Conservation (phyloP, 53 echinoderm and acorn worm species). For the Paracentrotus lividus region DNA sequence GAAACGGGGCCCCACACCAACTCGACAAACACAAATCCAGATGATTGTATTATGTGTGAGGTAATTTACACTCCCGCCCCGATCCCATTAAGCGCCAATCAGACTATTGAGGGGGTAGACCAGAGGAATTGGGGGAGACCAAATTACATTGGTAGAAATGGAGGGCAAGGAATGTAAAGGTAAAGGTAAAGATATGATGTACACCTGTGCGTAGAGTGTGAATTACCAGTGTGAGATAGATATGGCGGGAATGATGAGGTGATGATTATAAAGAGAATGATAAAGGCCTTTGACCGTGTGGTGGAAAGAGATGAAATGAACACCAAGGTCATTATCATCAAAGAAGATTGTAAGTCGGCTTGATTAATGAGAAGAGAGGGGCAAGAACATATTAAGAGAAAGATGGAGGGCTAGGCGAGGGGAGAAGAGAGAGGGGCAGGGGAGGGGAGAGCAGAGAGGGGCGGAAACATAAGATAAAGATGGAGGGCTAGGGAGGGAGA, state of each 20-base stretch:
- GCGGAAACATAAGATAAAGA: neutral
- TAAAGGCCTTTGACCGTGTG: constrained; percentile 36
- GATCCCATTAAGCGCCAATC: constrained; percentile 41
- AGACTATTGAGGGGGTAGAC: neutral
- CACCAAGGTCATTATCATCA: neutral
- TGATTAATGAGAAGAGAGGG: neutral
- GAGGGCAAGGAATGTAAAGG: neutral
- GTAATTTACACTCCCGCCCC: constrained; percentile 40
- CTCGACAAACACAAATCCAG: neutral
- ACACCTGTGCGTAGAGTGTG: constrained; percentile 51
- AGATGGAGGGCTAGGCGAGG: neutral
- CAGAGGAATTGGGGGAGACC: constrained; percentile 1
- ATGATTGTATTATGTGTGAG: constrained; percentile 44
- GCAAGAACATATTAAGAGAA: neutral
- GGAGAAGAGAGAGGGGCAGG: neutral
- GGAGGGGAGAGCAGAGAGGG: neutral
- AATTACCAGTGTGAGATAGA: constrained; percentile 32
- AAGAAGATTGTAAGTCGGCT: neutral
- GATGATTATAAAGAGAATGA: neutral
- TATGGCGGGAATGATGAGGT: constrained; percentile 38
- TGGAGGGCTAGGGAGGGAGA: neutral
- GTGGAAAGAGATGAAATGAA: neutral
- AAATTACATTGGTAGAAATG: constrained; percentile 16
- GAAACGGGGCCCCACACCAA: no score
- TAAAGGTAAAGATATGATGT: neutral